Percentiles rank a stretch among this genome's conserved stretches.
Conservation (phyloP, 2,888 invertebrate genomes). For the Acanthosepion lycidas region DNA sequence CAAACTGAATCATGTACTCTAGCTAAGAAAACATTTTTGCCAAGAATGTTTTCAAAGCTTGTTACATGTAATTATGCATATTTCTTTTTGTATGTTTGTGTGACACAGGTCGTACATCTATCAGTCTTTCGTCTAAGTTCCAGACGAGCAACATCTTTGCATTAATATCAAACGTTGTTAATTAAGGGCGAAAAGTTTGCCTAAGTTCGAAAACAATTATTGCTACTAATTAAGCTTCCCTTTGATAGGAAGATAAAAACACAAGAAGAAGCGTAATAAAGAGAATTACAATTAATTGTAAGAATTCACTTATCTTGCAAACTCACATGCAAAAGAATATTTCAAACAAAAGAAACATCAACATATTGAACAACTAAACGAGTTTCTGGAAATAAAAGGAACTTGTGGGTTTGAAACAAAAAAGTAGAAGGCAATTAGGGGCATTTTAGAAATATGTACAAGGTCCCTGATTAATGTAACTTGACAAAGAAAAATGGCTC, state of each 20-base stretch:
- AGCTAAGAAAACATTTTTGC: no score
- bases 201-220: not conserved
- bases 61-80: no score
- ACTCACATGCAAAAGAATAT: no score
- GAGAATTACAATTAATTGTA: not conserved
- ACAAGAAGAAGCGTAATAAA: not conserved
- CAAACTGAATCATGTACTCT: no score
- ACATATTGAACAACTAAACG: not conserved
- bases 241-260: not conserved
- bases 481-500: no score
- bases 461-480: not conserved
- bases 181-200: not conserved
- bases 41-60: no score
- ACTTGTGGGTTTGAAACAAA: no score
- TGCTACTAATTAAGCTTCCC: not conserved
- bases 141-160: not conserved
- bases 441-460: not conserved
- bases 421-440: not conserved
- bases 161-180: not conserved
- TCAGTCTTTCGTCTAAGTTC: not conserved
- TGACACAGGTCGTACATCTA: not conserved
- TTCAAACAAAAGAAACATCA: no score
- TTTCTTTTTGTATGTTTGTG: no score
- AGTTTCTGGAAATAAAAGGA: not conserved
- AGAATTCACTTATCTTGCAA: not conserved